Evolutionary conservation across 2,888 invertebrate genomes (phyloP), one percentile per base, ranked within the genome.

Genomic region (Luperina nickerlii): DNA sequence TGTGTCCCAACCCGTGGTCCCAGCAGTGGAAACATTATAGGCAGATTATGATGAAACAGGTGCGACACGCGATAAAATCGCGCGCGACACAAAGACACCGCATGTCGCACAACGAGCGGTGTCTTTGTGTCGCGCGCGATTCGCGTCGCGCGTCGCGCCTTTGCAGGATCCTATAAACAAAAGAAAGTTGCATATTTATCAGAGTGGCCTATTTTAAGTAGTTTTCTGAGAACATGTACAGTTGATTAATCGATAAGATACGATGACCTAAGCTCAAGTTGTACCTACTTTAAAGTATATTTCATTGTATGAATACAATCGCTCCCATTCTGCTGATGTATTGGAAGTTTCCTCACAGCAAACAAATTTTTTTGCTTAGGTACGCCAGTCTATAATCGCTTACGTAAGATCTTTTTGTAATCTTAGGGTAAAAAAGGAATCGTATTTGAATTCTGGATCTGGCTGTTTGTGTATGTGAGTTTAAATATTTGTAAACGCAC

Each of bases 301-400:
- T 51, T 76, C 48, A 73, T 76, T 81, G 69, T 81, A 51, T 65
- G n/a, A 65, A 73, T 18, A 73, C 82, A 73, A 82, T 82, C 2
- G 48, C 27, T 68, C 3, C 20, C 18, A 65, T 73, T 69, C 20
- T 66, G 7, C 18, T 45, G 45, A n/a, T 82, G 69, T 73, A 45
- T 82, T 75, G 74, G 27, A 75, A 69, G 72, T 75, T 73, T 83
- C 62, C 54, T 32, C 65, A 38, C 24, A 24, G 32, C 9, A 63
- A 57, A 63, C 13, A 32, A 32, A 4, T 42, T 74, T 68, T 66
- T 83, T 74, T 74, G 71, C 67, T 66, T 63, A 38, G 8, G 1
- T 27, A 63, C 27, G 27, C 9, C 38, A 68, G 15, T 13, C 32
- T 45, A 11, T 68, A 51, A 63, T 57, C 42, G 20, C 18, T 68